Evolutionary conservation across 64 coral and sea anemone species (phyloP).

Genomic region (Montipora capricornis): DNA sequence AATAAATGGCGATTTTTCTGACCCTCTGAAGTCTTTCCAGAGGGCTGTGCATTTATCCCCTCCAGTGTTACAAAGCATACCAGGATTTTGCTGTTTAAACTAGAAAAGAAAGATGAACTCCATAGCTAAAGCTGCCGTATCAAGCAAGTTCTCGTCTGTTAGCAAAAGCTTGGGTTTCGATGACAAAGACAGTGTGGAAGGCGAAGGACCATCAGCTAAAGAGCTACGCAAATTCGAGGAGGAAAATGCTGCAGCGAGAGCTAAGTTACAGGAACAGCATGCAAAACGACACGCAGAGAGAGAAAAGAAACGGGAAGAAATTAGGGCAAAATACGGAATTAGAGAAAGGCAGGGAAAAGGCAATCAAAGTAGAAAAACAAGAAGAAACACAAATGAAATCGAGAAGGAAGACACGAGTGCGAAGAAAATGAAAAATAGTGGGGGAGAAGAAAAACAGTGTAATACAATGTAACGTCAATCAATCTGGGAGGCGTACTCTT

Average conservation of each 20-base stretch:
- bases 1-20: no score
- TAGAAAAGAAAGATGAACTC: conserved; percentile 33
- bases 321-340: conserved; percentile 87
- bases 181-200: conserved; percentile 35
- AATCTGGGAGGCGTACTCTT: no score
- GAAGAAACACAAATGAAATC: not conserved
- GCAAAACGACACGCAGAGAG: conserved; percentile 81
- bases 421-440: not conserved
- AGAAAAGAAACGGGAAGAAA: conserved; percentile 87
- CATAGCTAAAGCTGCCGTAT: conserved; percentile 74
- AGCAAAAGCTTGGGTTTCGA: conserved; percentile 71
- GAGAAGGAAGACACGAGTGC: not conserved
- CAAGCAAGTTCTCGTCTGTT: conserved; percentile 76
- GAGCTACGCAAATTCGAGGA: conserved; percentile 81
- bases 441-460: conserved; percentile 63
- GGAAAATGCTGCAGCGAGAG: conserved; percentile 71
- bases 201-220: conserved; percentile 67
- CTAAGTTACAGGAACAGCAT: conserved; percentile 68
- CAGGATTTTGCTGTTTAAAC: not conserved
- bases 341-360: conserved; percentile 60
- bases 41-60: not conserved
- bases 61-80: not conserved
- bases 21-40: no score
- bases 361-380: not conserved
- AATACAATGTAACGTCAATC: conserved; percentile 28